phyloP scores from a whole-genome alignment of 2,113 vertebrate species.

The Axis porcinus region DNA sequence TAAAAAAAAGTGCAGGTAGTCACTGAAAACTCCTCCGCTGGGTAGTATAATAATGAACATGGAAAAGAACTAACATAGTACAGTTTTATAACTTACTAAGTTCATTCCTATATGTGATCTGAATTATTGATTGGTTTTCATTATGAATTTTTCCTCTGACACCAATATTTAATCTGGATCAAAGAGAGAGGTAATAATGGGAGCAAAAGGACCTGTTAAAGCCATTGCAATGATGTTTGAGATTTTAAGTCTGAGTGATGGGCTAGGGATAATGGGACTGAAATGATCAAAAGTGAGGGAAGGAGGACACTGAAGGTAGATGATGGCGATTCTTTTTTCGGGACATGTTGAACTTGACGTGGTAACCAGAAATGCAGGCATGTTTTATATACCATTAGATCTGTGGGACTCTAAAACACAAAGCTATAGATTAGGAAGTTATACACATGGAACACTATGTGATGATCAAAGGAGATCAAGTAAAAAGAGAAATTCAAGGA shows the following conservation, averaged over 20 bases:
- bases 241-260: background rate
- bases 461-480: background rate
- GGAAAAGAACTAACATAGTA: background rate
- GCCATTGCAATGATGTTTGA: background rate
- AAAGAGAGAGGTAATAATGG: background rate
- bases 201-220: background rate
- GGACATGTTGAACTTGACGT: background rate
- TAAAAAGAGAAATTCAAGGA: background rate
- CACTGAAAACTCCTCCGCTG: background rate
- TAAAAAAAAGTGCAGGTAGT: background rate
- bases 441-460: background rate
- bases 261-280: background rate
- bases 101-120: background rate
- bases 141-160: background rate
- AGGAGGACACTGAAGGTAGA: background rate
- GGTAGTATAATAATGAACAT: background rate
- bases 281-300: background rate
- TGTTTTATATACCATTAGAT: too few species aligned
- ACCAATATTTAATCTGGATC: background rate
- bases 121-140: background rate
- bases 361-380: background rate
- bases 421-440: background rate
- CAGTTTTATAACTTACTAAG: background rate
- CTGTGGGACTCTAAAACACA: background rate
- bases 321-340: background rate